phyloP scores from a whole-genome alignment of 2,797 vertebrate genomes.

The Falco berigora region DNA sequence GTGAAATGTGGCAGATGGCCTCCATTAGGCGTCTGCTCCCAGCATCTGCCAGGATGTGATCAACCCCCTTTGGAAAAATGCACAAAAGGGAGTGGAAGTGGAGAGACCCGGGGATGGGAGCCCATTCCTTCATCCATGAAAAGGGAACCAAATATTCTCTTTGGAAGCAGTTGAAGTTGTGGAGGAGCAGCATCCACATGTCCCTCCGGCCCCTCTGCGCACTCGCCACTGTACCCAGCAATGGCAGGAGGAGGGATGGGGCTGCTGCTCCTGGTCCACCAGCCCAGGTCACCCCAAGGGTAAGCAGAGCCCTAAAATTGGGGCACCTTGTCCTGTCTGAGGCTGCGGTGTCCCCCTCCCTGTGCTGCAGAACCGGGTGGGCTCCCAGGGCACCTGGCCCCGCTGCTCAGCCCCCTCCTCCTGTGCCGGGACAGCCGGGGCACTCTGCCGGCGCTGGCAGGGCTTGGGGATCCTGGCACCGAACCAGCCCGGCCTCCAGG shows the following conservation, averaged over 20 bases:
- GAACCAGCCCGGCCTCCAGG: no score
- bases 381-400: background rate
- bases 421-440: background rate
- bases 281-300: background rate
- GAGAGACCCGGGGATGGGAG: conserved; percentile 10
- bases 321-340: fast-evolving
- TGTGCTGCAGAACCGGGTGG: background rate
- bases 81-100: conserved; percentile 41
- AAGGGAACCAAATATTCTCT: background rate
- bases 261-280: background rate
- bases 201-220: background rate
- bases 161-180: background rate
- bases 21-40: conserved; percentile 58
- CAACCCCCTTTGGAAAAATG: conserved; percentile 10
- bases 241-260: background rate
- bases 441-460: background rate
- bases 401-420: background rate
- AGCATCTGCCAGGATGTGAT: conserved; percentile 57
- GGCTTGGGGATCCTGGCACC: fast-evolving
- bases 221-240: fast-evolving
- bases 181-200: fast-evolving
- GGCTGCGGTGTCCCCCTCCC: fast-evolving
- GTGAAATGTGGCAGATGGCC: conserved; percentile 58
- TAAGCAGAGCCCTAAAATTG: background rate
- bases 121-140: background rate